These are phyloP conservation scores for Pogonophryne albipinna DNA, from an alignment of 2,797 vertebrate species.

Conservation along the genomic window DNA sequence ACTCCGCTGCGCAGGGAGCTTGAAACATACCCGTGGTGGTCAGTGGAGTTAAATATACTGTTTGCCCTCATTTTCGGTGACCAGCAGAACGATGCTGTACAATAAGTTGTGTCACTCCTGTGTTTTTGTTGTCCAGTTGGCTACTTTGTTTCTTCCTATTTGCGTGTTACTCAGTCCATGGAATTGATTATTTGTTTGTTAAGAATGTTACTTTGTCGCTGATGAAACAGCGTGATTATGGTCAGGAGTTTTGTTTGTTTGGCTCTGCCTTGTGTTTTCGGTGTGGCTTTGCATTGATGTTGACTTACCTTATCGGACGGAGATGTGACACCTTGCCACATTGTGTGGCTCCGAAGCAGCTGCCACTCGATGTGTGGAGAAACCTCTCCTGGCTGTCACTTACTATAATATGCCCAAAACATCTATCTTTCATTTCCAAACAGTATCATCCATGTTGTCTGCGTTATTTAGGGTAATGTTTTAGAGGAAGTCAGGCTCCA, in stretches of 20 bases:
- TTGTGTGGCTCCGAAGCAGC: slow-evolving; percentile 67
- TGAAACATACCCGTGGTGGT: slow-evolving; percentile 63
- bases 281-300: slow-evolving; percentile 44
- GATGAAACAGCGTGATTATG: slow-evolving; percentile 32
- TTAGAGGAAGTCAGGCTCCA: neutral
- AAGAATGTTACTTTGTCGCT: slow-evolving; percentile 29
- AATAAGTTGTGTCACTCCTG: slow-evolving; percentile 70
- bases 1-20: slow-evolving; percentile 80
- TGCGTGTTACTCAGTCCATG: slow-evolving; percentile 34
- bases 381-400: slow-evolving; percentile 47
- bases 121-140: slow-evolving; percentile 34
- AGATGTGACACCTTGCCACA: slow-evolving; percentile 76
- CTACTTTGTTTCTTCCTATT: slow-evolving; percentile 29
- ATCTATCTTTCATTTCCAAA: slow-evolving; percentile 30
- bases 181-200: slow-evolving; percentile 50
- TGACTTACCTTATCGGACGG: slow-evolving; percentile 69
- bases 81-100: slow-evolving; percentile 42
- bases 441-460: neutral
- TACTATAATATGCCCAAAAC: slow-evolving; percentile 23
- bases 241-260: slow-evolving; percentile 67
- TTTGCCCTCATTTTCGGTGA: slow-evolving; percentile 51
- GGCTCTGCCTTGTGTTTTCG: slow-evolving; percentile 46
- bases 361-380: slow-evolving; percentile 33
- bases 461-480: neutral
- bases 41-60: slow-evolving; percentile 73